Conservation (phyloP, 1,140 invertebrate genomes). For the Cyclargus thomasi region DNA sequence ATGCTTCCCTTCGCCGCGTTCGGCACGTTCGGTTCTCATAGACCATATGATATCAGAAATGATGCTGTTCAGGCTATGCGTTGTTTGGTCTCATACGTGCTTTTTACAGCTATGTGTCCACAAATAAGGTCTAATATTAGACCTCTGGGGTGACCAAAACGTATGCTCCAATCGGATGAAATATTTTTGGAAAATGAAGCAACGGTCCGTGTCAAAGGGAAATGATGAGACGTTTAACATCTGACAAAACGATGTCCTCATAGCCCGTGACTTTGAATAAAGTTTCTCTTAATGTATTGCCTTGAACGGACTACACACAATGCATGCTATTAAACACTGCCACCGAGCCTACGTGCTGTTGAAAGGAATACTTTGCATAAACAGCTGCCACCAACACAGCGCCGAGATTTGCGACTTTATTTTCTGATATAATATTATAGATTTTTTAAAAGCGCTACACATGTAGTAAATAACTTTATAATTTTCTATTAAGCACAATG, state of each 20-base stretch:
- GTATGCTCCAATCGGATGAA: neutral
- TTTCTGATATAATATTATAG: no score
- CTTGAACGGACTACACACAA: neutral
- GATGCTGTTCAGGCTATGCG: no score
- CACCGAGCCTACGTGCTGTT: neutral
- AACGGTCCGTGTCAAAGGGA: neutral
- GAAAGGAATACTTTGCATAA: neutral
- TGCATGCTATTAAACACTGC: neutral
- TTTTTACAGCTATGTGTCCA: no score
- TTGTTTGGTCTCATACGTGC: no score
- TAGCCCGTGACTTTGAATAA: neutral
- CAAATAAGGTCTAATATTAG: no score
- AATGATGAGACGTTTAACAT: neutral
- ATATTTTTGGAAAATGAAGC: neutral
- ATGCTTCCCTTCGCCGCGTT: no score
- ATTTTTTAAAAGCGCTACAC: no score
- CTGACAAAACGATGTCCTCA: neutral
- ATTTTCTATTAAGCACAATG: no score
- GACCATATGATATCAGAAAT: no score
- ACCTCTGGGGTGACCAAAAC: neutral
- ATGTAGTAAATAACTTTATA: no score
- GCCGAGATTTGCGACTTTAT: neutral
- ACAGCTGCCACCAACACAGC: neutral
- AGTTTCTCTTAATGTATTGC: neutral
- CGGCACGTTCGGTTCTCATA: no score